Evolutionary conservation across 2,888 invertebrate genomes (phyloP), one percentile per base, ranked within the genome.

Genomic region (Cylindroiulus punctatus): DNA sequence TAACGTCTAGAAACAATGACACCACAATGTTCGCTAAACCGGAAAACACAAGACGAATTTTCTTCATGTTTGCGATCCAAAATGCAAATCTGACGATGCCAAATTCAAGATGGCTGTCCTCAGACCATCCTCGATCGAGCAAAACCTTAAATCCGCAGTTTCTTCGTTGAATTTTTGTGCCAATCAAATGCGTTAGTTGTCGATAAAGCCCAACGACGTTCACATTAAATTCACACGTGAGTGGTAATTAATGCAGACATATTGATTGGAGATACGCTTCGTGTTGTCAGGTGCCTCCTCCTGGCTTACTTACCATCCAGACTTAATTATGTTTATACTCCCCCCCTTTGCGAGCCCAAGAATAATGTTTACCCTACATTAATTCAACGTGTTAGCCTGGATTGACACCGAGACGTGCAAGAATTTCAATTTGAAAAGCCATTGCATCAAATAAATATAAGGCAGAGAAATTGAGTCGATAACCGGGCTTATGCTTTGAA

Each of bases 241-340:
- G 57, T n/a, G n/a, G 57, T 57, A 57, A 57, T 57, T 57, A 57
- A 57, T 57, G 57, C 57, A 57, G 57, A 57, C 57, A n/a, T 57
- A 57, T 57, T 57, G 57, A 57, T 57, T 57, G 57, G 57, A 19
- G 57, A 57, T 57, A 57, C 57, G n/a, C 4, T n/a, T 57, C 57
- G 19, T n/a, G 57, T 57, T 57, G 57, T n/a, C n/a, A 57, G 57
- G n/a, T 57, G 57, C n/a, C 19, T 57, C 57, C 57, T 57, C 57
- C 57, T n/a, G 57, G 57, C 19, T 57, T n/a, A 57, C 57, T 57
- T 57, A 57, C 57, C 57, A 57, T 57, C 57, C n/a, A 57, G 57
- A 57, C 57, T 57, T n/a, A 57, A 57, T 57, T 57, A 57, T 57
- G 57, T 57, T 57, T 57, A n/a, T 57, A 57, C 57, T 57, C 57